These are phyloP conservation scores for Diachasmimorpha longicaudata DNA, from an alignment of 1,140 invertebrate species.

Conservation along the genomic window DNA sequence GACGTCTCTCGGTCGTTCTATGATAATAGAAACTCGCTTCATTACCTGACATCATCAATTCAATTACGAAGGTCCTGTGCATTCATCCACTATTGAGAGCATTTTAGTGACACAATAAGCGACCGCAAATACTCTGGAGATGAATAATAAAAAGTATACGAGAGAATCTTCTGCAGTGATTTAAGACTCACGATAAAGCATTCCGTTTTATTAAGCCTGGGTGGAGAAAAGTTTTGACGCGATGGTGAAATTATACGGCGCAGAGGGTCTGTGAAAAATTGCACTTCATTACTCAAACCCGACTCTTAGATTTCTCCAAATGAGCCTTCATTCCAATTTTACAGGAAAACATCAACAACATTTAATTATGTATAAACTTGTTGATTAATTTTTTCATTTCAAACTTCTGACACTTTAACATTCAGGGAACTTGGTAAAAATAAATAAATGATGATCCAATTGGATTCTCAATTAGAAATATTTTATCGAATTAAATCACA, in stretches of 20 bases:
- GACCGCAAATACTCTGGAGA: not conserved
- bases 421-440: no score
- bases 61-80: no score
- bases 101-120: not conserved
- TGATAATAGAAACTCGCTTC: no score
- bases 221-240: constrained; percentile 13
- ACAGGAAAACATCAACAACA: not conserved
- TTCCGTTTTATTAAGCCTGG: constrained; percentile 25
- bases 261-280: constrained; percentile 21
- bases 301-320: not conserved
- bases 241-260: constrained; percentile 16
- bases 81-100: no score
- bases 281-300: constrained; percentile 22
- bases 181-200: constrained; percentile 31
- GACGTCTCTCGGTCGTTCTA: no score
- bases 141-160: not conserved
- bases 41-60: no score
- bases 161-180: constrained; percentile 15
- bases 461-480: no score
- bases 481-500: no score
- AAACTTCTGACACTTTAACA: no score
- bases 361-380: not conserved
- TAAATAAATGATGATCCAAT: no score
- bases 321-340: not conserved
- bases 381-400: not conserved